phyloP scores from a whole-genome alignment of 2,113 vertebrate genomes.

The Bubalus kerabau region DNA sequence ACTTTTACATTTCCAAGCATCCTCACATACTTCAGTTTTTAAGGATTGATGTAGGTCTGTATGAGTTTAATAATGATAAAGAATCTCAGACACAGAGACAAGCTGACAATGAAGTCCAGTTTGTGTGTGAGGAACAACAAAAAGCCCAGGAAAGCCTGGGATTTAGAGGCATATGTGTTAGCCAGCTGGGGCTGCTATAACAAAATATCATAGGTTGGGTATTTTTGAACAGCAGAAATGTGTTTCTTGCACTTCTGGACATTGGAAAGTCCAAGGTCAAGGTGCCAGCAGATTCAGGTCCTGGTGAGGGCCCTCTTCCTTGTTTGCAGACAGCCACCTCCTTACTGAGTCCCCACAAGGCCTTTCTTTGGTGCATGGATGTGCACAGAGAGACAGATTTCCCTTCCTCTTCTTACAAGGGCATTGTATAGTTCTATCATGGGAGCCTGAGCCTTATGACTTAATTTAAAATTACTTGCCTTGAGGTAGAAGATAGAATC shows the following conservation, averaged over 20 bases:
- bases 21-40: neutral
- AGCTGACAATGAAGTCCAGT: neutral
- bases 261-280: neutral
- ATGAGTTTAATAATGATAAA: neutral
- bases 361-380: fast-evolving
- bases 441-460: neutral
- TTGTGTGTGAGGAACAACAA: neutral
- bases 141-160: neutral
- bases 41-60: neutral
- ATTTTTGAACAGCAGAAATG: neutral
- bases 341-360: neutral
- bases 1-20: neutral
- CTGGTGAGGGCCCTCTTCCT: neutral
- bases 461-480: neutral
- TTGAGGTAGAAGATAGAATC: neutral
- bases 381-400: no score
- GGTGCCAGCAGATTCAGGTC: neutral
- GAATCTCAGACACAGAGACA: neutral
- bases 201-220: neutral
- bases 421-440: neutral
- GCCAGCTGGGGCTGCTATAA: neutral
- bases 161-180: neutral
- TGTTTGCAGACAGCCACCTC: neutral
- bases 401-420: neutral
- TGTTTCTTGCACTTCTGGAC: neutral